Percentiles rank a stretch among this genome's conserved stretches.
These are phyloP conservation scores for Mesaphorura yosii DNA, from an alignment of 1,140 invertebrate species.

Conservation along the genomic window DNA sequence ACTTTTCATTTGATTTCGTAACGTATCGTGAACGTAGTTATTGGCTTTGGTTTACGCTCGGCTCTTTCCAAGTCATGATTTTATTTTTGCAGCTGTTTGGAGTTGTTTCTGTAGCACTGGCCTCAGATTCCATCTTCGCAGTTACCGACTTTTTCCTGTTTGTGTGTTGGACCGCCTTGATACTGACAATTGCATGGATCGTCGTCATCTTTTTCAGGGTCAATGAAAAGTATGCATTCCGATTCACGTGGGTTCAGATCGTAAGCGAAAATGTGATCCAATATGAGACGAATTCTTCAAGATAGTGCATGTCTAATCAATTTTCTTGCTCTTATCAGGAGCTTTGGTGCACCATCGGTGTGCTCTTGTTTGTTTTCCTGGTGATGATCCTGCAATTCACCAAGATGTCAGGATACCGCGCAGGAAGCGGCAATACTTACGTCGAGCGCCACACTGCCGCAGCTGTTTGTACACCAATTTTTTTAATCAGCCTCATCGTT, in stretches of 20 bases:
- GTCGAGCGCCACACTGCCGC: constrained; percentile 51
- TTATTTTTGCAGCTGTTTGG: too few relatives aligned
- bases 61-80: too few relatives aligned
- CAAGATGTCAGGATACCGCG: constrained; percentile 63
- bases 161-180: constrained; percentile 55
- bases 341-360: too few relatives aligned
- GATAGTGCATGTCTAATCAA: too few relatives aligned
- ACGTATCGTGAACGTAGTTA: too few relatives aligned
- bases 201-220: constrained; percentile 56
- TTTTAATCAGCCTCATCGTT: constrained; percentile 43
- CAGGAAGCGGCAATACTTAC: background rate
- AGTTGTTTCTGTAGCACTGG: constrained; percentile 53
- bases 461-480: constrained; percentile 54
- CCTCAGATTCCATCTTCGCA: constrained; percentile 45
- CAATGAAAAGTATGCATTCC: too few relatives aligned
- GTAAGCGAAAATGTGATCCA: too few relatives aligned
- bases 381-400: constrained; percentile 69
- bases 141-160: background rate
- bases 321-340: too few relatives aligned
- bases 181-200: constrained; percentile 61
- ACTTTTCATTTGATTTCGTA: too few relatives aligned
- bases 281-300: too few relatives aligned
- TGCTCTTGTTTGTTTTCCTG: constrained; percentile 47
- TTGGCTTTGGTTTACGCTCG: too few relatives aligned
- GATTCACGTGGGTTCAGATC: too few relatives aligned